phyloP scores from a whole-genome alignment of 1,140 invertebrate species.

The Babylonia areolata region DNA sequence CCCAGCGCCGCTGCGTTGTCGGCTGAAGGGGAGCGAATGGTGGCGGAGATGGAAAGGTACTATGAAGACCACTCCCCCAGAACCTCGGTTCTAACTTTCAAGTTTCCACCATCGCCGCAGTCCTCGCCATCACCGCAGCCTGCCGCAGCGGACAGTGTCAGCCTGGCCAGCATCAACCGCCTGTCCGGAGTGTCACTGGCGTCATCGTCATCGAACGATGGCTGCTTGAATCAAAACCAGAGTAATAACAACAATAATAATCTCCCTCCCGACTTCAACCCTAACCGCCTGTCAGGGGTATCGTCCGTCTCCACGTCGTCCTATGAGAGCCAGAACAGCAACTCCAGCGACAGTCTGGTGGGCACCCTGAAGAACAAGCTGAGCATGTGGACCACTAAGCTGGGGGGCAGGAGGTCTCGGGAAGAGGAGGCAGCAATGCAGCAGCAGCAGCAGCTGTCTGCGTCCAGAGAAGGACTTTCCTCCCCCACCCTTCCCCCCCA shows the following conservation, averaged over 20 bases:
- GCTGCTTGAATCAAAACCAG: background rate
- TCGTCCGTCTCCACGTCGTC: slow-evolving; percentile 62
- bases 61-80: background rate
- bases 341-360: slow-evolving; percentile 53
- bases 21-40: slow-evolving; percentile 54
- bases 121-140: no score
- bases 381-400: slow-evolving; percentile 49
- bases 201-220: slow-evolving; percentile 39
- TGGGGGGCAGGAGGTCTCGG: slow-evolving; percentile 17
- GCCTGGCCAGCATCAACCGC: slow-evolving; percentile 24
- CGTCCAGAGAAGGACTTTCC: background rate
- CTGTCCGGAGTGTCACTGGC: slow-evolving; percentile 50
- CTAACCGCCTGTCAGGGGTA: slow-evolving; percentile 55
- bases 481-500: slow-evolving; percentile 3
- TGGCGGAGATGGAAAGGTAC: slow-evolving; percentile 66
- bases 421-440: background rate
- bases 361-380: slow-evolving; percentile 58
- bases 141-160: background rate
- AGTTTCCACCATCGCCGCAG: background rate
- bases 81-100: background rate
- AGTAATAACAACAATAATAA: background rate
- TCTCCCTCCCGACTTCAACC: background rate
- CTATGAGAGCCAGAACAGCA: slow-evolving; percentile 58
- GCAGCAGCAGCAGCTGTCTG: background rate
- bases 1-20: slow-evolving; percentile 30